These are phyloP conservation scores for Bombus vancouverensis DNA, from an alignment of 1,140 invertebrate genomes.

Conservation along the genomic window DNA sequence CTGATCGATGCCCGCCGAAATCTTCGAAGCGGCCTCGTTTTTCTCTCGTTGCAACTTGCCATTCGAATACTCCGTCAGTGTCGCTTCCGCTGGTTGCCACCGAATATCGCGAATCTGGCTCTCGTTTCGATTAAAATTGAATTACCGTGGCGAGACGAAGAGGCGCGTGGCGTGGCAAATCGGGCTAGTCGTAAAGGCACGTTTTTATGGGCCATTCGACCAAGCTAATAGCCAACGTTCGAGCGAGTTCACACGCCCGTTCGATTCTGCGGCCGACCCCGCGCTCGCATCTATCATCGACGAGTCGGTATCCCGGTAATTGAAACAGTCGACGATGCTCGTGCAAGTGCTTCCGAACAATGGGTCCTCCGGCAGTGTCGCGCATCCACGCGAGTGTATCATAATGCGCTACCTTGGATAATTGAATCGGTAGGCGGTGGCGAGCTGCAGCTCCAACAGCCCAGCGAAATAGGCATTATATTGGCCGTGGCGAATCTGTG, in stretches of 20 bases:
- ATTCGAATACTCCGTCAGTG: rapidly evolving
- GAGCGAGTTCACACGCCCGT: conserved; percentile 72
- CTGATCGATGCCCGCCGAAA: conserved; percentile 29
- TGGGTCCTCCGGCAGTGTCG: not conserved
- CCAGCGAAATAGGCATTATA: conserved; percentile 75
- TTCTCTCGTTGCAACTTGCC: not conserved
- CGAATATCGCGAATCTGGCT: too few species aligned
- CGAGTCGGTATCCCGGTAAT: conserved; percentile 64
- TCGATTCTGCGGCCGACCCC: conserved; percentile 58
- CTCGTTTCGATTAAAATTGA: not conserved
- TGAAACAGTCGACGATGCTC: conserved; percentile 72
- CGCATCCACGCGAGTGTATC: conserved; percentile 42
- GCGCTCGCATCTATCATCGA: conserved; percentile 21
- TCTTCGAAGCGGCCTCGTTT: not conserved
- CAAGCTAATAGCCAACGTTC: not conserved
- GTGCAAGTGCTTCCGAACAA: conserved; percentile 41
- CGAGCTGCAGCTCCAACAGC: conserved; percentile 7
- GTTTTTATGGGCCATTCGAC: conserved; percentile 58
- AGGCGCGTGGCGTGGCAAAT: conserved; percentile 4
- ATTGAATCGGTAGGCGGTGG: conserved; percentile 72
- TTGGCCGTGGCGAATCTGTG: conserved; percentile 77
- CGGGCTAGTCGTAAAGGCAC: conserved; percentile 52
- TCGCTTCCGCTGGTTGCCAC: too few species aligned
- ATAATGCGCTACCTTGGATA: conserved; percentile 79
- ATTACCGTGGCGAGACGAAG: not conserved